These are phyloP conservation scores for Polylopha cassiicola DNA, from an alignment of 2,888 invertebrate species.

Conservation along the genomic window DNA sequence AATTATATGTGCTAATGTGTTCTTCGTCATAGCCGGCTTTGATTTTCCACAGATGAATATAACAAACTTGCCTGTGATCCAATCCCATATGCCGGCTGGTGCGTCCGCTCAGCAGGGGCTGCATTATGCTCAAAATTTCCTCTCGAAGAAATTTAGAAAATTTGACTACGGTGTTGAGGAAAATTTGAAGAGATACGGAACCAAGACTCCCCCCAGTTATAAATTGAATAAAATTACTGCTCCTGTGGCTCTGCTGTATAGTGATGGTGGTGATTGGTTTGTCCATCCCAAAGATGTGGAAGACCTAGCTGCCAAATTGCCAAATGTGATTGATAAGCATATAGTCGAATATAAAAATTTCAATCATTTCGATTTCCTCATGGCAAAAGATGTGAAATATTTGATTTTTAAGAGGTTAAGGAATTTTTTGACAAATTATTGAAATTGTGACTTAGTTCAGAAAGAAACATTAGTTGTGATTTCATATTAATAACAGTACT, in stretches of 20 bases:
- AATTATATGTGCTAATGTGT: slow-evolving; percentile 74
- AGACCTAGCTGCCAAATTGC: too few relatives aligned
- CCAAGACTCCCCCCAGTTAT: slow-evolving; percentile 36
- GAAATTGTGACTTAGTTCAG: too few relatives aligned
- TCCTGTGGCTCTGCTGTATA: slow-evolving; percentile 33
- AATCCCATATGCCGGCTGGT: slow-evolving; percentile 31
- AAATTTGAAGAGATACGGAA: slow-evolving; percentile 37
- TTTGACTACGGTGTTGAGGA: slow-evolving; percentile 41
- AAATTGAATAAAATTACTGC: slow-evolving; percentile 38
- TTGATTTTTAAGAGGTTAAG: too few relatives aligned
- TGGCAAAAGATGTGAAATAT: too few relatives aligned
- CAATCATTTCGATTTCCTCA: too few relatives aligned
- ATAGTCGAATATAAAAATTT: too few relatives aligned
- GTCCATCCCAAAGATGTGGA: too few relatives aligned
- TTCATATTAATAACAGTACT: too few relatives aligned
- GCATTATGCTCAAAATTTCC: slow-evolving; percentile 33
- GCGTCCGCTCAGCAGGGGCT: slow-evolving; percentile 32
- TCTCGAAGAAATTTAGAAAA: slow-evolving; percentile 30
- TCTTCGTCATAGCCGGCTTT: slow-evolving; percentile 79
- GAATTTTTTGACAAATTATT: too few relatives aligned
- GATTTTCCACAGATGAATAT: slow-evolving; percentile 43
- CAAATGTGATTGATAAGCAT: too few relatives aligned
- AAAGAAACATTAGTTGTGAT: too few relatives aligned
- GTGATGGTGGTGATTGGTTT: too few relatives aligned
- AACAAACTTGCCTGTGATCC: slow-evolving; percentile 24